Evolutionary conservation across 2,888 invertebrate species (phyloP).

Genomic region (Microctonus brassicae): DNA sequence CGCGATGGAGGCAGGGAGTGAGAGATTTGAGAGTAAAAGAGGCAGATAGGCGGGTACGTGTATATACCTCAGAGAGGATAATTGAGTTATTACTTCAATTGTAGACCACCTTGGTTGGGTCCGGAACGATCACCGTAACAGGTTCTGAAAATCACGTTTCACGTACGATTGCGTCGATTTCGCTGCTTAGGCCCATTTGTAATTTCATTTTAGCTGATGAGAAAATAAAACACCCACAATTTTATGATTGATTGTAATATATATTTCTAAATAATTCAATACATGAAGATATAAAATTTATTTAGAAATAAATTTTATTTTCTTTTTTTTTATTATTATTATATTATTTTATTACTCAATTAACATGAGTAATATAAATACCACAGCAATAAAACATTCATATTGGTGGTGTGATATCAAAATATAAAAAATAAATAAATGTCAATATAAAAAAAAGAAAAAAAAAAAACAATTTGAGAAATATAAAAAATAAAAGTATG

Average conservation of each 20-base stretch:
- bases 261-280: neutral
- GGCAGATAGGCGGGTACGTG: slow-evolving; percentile 68
- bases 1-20: slow-evolving; percentile 54
- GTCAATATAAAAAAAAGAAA: neutral
- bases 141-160: slow-evolving; percentile 66
- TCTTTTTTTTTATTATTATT: too few species aligned
- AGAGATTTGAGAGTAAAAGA: slow-evolving; percentile 69
- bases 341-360: slow-evolving; percentile 13
- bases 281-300: neutral
- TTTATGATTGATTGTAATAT: slow-evolving; percentile 7
- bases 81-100: slow-evolving; percentile 71
- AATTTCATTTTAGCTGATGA: slow-evolving; percentile 29
- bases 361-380: slow-evolving; percentile 3
- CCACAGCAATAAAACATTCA: neutral
- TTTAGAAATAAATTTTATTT: too few species aligned
- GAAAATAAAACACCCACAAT: slow-evolving; percentile 27
- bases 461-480: neutral
- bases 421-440: slow-evolving; percentile 11
- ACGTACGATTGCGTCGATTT: slow-evolving; percentile 36
- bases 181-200: slow-evolving; percentile 32
- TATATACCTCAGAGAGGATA: slow-evolving; percentile 65
- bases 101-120: slow-evolving; percentile 70
- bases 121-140: slow-evolving; percentile 67
- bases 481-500: neutral
- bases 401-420: neutral